Conservation (phyloP, 2,888 invertebrate species). For the Acleris cristana region DNA sequence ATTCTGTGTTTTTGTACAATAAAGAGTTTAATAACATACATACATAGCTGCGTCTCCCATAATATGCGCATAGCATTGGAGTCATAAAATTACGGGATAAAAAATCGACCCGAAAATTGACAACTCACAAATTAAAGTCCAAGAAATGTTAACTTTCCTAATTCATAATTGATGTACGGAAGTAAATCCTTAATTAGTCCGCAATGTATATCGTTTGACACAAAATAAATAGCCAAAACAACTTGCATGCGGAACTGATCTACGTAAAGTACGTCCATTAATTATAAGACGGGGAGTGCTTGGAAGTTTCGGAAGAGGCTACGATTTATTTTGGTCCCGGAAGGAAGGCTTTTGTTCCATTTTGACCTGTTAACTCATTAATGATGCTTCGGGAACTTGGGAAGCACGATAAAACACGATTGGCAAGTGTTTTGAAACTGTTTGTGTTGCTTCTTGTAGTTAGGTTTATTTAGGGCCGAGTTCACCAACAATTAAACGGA, state of each 20-base stretch:
- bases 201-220: background rate
- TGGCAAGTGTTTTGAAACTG: no score
- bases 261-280: conserved; percentile 28
- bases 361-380: conserved; percentile 23
- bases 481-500: no score
- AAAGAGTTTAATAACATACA: no score
- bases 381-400: conserved; percentile 14
- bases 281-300: conserved; percentile 32
- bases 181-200: background rate
- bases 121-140: no score
- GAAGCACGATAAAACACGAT: background rate
- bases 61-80: no score
- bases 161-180: background rate
- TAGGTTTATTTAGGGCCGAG: no score
- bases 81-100: no score
- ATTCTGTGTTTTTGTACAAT: no score
- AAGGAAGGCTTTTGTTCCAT: conserved; percentile 16
- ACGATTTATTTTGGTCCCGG: conserved; percentile 29
- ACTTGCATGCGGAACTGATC: conserved; percentile 21
- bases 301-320: conserved; percentile 28
- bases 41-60: no score
- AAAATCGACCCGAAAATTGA: no score
- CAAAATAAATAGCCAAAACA: conserved; percentile 16
- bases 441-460: background rate
- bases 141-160: no score